phyloP scores from a whole-genome alignment of 53 echinoderm and acorn worm genomes.

The Paelopatides confundens region DNA sequence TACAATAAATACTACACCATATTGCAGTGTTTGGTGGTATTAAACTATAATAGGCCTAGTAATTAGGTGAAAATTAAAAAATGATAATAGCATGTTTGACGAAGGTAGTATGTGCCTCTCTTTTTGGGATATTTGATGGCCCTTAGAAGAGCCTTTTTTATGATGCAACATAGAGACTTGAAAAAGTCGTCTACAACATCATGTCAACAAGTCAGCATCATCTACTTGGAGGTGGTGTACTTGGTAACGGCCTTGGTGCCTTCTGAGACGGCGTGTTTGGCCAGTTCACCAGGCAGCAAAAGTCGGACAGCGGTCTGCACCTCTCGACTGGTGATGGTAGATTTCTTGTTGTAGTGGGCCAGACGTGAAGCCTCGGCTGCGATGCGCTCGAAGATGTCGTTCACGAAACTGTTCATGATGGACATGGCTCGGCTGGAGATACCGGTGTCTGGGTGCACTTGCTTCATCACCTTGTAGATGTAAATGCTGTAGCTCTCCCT shows the following conservation, averaged over 20 bases:
- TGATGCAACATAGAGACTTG: no score
- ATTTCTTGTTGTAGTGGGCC: conserved; percentile 79
- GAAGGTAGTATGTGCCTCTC: no score
- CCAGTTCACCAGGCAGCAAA: conserved; percentile 71
- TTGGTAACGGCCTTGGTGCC: no score
- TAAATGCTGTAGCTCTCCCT: conserved; percentile 74
- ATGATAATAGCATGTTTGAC: no score
- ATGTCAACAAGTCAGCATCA: neutral
- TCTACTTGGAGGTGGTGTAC: conserved; percentile 79
- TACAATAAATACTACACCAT: no score
- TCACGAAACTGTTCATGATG: conserved; percentile 88
- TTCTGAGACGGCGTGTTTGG: conserved; percentile 77
- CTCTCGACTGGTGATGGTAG: conserved; percentile 77
- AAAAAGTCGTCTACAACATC: neutral
- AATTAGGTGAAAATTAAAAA: no score
- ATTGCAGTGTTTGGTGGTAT: no score
- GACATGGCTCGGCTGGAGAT: conserved; percentile 78
- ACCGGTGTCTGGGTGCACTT: conserved; percentile 81
- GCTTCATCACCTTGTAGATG: conserved; percentile 84
- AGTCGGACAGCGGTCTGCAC: no score
- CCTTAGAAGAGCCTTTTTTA: conserved; percentile 26
- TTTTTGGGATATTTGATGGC: no score
- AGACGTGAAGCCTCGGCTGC: conserved; percentile 74
- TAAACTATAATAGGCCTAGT: no score
- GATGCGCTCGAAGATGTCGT: no score